phyloP scores from a whole-genome alignment of 2,888 invertebrate genomes.

The Dryobotodes eremita region DNA sequence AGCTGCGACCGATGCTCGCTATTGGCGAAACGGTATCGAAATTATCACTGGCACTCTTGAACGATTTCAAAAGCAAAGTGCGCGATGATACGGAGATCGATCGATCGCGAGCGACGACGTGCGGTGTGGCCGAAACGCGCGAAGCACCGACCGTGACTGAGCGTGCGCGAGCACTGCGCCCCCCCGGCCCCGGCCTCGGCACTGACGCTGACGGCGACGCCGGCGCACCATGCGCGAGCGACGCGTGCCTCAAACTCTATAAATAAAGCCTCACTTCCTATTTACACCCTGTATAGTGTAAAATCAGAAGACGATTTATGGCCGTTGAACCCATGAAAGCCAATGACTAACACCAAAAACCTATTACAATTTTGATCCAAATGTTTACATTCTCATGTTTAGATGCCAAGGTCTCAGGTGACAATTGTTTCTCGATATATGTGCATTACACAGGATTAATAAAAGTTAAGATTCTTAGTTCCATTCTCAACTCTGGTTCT shows the following conservation, averaged over 20 bases:
- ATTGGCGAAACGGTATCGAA: constrained; percentile 83
- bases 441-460: constrained; percentile 20
- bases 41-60: constrained; percentile 85
- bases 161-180: constrained; percentile 77
- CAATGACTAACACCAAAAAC: constrained; percentile 74
- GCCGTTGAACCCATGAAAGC: constrained; percentile 87
- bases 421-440: constrained; percentile 46
- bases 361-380: constrained; percentile 62
- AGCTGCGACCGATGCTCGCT: constrained; percentile 76
- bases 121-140: constrained; percentile 67
- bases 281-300: constrained; percentile 71
- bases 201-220: constrained; percentile 63
- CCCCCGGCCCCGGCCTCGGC: constrained; percentile 68
- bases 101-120: constrained; percentile 64
- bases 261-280: constrained; percentile 89
- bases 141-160: constrained; percentile 80
- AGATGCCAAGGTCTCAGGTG: constrained; percentile 77
- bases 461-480: constrained; percentile 2
- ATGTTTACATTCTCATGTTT: constrained; percentile 67
- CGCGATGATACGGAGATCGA: constrained; percentile 73
- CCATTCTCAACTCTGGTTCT: background rate
- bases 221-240: constrained; percentile 70
- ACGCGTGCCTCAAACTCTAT: constrained; percentile 83
- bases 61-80: constrained; percentile 77
- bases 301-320: constrained; percentile 88